Conservation (phyloP, 2,113 vertebrate genomes). For the Pleuronectes platessa region DNA sequence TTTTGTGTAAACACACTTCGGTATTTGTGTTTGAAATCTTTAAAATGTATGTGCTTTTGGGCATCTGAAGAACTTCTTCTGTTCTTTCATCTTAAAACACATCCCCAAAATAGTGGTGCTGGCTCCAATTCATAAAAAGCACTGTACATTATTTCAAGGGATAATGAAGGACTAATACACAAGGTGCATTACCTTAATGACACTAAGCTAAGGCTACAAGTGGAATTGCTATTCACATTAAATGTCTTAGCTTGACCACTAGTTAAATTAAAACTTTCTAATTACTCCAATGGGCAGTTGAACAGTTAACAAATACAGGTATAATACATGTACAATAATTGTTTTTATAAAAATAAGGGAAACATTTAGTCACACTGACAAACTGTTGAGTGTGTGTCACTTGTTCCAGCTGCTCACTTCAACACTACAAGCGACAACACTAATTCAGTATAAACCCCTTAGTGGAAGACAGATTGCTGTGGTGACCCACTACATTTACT, state of each 20-base stretch:
- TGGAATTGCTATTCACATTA: constrained; percentile 9
- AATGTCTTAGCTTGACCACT: constrained; percentile 1
- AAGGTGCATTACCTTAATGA: not conserved
- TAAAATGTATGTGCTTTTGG: too few relatives aligned
- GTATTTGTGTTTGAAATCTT: too few relatives aligned
- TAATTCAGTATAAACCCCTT: too few relatives aligned
- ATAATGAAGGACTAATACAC: constrained; percentile 2
- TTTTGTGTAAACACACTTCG: too few relatives aligned
- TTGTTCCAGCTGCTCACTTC: not conserved
- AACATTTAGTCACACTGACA: not conserved
- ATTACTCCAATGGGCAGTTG: not conserved
- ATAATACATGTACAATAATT: not conserved
- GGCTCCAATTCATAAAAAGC: not conserved
- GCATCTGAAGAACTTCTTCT: too few relatives aligned
- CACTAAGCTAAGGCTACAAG: too few relatives aligned
- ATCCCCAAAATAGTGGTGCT: not conserved
- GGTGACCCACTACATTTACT: not conserved
- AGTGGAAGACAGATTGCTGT: not conserved
- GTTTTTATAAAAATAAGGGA: not conserved
- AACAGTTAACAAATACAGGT: constrained; percentile 1
- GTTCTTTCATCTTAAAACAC: too few relatives aligned
- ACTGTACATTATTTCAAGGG: constrained; percentile 1
- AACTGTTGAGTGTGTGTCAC: constrained; percentile 7
- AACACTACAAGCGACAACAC: not conserved
- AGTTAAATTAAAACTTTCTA: not conserved